These are phyloP conservation scores for Chironomus striatipennis DNA, from an alignment of 1,140 invertebrate genomes.

Conservation along the genomic window DNA sequence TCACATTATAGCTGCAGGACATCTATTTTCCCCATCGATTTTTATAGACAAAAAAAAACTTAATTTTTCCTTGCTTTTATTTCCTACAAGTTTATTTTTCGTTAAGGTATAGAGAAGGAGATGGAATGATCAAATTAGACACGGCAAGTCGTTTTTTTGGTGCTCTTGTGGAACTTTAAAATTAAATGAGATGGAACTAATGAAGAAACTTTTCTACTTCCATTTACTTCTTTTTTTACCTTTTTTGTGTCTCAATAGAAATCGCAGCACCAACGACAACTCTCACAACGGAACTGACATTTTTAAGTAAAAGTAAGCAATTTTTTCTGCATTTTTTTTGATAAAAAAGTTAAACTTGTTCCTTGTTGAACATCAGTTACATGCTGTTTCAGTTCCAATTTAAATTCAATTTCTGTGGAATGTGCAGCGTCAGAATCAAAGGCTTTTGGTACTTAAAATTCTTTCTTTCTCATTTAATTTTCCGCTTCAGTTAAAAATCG, in stretches of 20 bases:
- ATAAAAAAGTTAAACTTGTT: background rate
- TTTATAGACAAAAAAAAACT: background rate
- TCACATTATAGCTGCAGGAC: too few species aligned
- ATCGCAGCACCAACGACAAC: constrained; percentile 15
- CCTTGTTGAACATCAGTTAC: background rate
- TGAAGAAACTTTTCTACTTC: constrained; percentile 16
- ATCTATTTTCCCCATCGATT: too few species aligned
- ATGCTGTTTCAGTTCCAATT: background rate
- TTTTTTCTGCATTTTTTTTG: background rate
- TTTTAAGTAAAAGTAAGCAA: constrained; percentile 17
- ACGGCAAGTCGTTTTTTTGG: constrained; percentile 64
- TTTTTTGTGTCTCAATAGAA: background rate
- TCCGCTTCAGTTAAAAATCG: background rate
- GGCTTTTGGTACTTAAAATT: background rate
- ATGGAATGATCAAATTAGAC: constrained; percentile 86
- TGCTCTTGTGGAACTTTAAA: constrained; percentile 10
- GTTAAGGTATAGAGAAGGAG: constrained; percentile 51
- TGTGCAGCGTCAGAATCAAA: background rate
- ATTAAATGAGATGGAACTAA: constrained; percentile 20
- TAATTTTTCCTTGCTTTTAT: background rate
- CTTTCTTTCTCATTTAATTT: background rate
- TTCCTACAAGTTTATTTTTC: background rate
- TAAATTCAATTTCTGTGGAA: background rate
- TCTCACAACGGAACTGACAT: background rate
- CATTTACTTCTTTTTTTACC: background rate